A percentile compares a stretch with the other conserved stretches of the same genome.
These are phyloP conservation scores for Myripristis murdjan DNA, from an alignment of 2,797 vertebrate species.

Conservation along the genomic window DNA sequence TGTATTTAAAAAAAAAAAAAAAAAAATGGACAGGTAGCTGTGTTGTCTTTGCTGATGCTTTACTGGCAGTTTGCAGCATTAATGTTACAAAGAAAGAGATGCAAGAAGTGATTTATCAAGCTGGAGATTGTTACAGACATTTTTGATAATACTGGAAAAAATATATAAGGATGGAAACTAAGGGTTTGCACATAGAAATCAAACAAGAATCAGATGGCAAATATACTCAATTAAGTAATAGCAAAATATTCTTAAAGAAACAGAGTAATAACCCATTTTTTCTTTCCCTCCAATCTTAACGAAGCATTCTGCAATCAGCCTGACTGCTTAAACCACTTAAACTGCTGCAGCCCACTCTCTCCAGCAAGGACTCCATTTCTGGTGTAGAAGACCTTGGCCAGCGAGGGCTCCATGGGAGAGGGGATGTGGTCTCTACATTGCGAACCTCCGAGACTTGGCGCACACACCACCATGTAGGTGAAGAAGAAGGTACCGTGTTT, in stretches of 20 bases:
- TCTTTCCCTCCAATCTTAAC: not conserved
- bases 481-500: constrained; percentile 51
- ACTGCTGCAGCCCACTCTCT: not conserved
- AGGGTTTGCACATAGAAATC: too few species aligned
- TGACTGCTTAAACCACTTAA: too few species aligned
- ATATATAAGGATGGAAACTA: too few species aligned
- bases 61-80: not conserved
- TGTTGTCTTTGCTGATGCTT: constrained; percentile 4
- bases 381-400: constrained; percentile 35
- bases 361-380: constrained; percentile 46
- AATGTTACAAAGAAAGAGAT: not conserved
- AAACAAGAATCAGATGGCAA: not conserved
- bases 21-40: not conserved
- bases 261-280: not conserved
- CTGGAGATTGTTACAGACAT: too few species aligned
- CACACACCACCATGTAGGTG: constrained; percentile 44
- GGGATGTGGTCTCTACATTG: constrained; percentile 49
- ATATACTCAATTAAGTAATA: not conserved
- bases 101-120: not conserved
- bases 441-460: constrained; percentile 43
- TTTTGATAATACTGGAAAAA: too few species aligned
- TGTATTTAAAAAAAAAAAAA: too few species aligned
- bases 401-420: constrained; percentile 18
- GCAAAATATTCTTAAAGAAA: not conserved
- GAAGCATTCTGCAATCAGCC: not conserved